Percentiles rank a stretch among this genome's conserved stretches.
phyloP scores from a whole-genome alignment of 2,797 vertebrate genomes.

The Pipistrellus pipistrellus region DNA sequence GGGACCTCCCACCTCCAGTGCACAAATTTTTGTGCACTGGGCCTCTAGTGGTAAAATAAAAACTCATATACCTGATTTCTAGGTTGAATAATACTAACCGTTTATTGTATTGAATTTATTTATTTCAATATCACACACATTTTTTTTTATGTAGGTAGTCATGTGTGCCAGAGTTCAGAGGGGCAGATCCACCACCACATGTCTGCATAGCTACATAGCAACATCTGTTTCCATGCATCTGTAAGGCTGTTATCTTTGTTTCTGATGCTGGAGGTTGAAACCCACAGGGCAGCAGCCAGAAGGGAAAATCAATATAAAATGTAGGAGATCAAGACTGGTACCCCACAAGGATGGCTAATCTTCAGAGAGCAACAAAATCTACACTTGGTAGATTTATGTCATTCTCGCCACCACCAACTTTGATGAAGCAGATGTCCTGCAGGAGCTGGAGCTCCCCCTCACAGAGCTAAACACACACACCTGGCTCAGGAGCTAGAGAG shows the following conservation, averaged over 20 bases:
- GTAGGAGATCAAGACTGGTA: not conserved
- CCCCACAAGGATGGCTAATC: not conserved
- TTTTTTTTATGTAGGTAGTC: not conserved
- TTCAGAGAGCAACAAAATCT: not conserved
- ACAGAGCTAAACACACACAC: not conserved
- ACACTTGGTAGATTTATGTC: accelerated
- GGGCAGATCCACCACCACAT: too few species aligned
- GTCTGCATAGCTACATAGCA: not conserved
- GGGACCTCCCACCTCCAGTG: too few species aligned
- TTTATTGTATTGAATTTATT: not conserved
- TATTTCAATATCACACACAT: not conserved
- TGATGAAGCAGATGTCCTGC: not conserved
- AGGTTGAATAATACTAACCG: not conserved
- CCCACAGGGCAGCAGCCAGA: not conserved
- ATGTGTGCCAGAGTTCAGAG: not conserved
- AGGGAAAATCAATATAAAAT: not conserved
- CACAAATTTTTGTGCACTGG: too few species aligned
- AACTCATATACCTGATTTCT: not conserved
- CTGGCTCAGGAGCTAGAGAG: not conserved
- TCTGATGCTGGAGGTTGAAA: not conserved
- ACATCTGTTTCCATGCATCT: not conserved
- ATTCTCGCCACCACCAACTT: not conserved
- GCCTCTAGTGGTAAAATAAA: not conserved
- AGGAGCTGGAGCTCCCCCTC: not conserved
- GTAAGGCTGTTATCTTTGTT: not conserved